Evolutionary conservation across 2,888 invertebrate genomes (phyloP).

Genomic region (Cephus sareptanus): DNA sequence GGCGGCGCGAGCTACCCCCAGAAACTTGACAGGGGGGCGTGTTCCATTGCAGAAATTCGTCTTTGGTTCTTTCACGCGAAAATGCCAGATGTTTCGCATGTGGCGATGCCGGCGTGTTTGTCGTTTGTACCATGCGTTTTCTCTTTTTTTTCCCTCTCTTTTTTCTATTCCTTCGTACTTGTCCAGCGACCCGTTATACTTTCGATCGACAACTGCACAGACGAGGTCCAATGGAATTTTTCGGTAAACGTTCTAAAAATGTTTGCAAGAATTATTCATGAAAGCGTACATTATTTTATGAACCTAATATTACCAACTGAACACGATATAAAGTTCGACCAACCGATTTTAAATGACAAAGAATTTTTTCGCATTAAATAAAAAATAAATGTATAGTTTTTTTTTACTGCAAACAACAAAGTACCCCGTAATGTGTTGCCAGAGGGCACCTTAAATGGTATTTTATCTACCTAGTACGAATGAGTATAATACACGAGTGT

Average conservation of each 20-base stretch:
- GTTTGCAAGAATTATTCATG: no score
- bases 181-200: not conserved
- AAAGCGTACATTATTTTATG: not conserved
- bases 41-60: slow-evolving; percentile 63
- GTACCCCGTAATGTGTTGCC: no score
- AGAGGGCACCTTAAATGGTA: no score
- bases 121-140: slow-evolving; percentile 29
- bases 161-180: slow-evolving; percentile 10
- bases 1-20: slow-evolving; percentile 24
- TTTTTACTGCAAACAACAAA: no score
- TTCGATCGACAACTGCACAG: not conserved
- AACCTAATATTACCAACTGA: not conserved
- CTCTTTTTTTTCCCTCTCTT: slow-evolving; percentile 14
- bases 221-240: not conserved
- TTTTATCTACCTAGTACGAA: no score
- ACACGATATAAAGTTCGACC: no score
- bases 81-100: slow-evolving; percentile 66
- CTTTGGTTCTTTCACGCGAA: slow-evolving; percentile 62
- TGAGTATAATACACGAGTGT: no score
- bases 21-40: slow-evolving; percentile 64
- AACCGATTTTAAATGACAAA: no score
- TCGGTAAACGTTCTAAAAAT: not conserved
- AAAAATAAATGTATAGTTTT: no score
- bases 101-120: slow-evolving; percentile 46
- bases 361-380: no score